These are phyloP conservation scores for Argyresthia albistria DNA, from an alignment of 2,888 invertebrate species.

Conservation along the genomic window DNA sequence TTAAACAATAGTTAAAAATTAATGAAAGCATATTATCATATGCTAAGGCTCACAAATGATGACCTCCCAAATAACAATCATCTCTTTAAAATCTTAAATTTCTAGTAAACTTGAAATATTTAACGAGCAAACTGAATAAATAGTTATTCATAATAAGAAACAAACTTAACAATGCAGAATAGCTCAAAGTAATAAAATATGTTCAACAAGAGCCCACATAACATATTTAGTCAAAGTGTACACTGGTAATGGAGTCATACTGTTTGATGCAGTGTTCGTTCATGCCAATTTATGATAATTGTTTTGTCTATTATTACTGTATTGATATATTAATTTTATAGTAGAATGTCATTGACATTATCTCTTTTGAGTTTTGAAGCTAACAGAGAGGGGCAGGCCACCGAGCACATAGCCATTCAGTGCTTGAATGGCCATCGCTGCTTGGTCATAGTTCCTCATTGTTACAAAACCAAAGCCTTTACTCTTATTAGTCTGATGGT, in stretches of 20 bases:
- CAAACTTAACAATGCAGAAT: conserved; percentile 71
- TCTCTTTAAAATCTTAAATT: conserved; percentile 66
- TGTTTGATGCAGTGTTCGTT: conserved; percentile 43
- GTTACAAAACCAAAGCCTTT: conserved; percentile 71
- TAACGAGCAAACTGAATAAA: conserved; percentile 73
- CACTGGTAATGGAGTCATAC: conserved; percentile 32
- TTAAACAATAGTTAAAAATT: conserved; percentile 68
- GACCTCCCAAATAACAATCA: conserved; percentile 64
- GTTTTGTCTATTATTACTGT: conserved; percentile 64
- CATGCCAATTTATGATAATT: conserved; percentile 54
- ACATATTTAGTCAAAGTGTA: conserved; percentile 43
- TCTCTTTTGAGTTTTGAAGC: conserved; percentile 71
- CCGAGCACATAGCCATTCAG: conserved; percentile 63
- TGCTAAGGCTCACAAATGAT: conserved; percentile 52
- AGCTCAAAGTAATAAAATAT: conserved; percentile 71
- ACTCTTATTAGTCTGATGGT: conserved; percentile 68
- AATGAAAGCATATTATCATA: conserved; percentile 50
- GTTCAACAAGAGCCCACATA: conserved; percentile 62
- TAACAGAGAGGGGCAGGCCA: conserved; percentile 65
- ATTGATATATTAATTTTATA: conserved; percentile 62
- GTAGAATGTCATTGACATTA: conserved; percentile 56
- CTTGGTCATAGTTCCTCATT: conserved; percentile 70
- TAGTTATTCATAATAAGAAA: conserved; percentile 69
- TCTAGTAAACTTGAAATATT: conserved; percentile 72
- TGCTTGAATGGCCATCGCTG: conserved; percentile 69